Conservation (phyloP, 2,797 vertebrate species). For the Phrynocephalus guinanensis region DNA sequence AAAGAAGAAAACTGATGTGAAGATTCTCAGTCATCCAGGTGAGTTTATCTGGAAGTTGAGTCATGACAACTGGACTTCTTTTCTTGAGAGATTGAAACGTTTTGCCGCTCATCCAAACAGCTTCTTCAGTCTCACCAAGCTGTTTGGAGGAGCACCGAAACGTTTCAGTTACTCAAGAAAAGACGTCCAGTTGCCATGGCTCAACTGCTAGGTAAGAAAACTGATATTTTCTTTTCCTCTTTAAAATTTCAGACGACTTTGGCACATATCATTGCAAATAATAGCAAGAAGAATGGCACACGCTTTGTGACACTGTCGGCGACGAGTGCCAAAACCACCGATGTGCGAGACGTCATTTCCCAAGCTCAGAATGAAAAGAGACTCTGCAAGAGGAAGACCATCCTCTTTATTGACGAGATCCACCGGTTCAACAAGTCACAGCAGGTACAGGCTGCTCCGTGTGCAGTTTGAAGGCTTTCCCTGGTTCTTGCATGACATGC, state of each 20-base stretch:
- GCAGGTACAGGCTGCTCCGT: conserved; percentile 82
- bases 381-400: conserved; percentile 94
- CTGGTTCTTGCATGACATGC: no score
- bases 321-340: conserved; percentile 88
- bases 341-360: conserved; percentile 94
- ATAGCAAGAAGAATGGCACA: conserved; percentile 85
- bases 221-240: background rate
- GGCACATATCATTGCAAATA: conserved; percentile 93
- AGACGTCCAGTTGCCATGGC: no score
- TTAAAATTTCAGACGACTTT: conserved; percentile 89
- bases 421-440: conserved; percentile 98
- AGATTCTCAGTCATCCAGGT: no score
- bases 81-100: no score
- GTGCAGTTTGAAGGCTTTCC: background rate
- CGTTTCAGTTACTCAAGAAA: no score
- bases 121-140: no score
- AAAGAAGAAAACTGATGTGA: no score
- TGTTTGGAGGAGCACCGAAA: no score
- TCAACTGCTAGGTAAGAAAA: no score
- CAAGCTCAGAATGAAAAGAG: conserved; percentile 95
- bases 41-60: no score
- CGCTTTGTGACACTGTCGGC: conserved; percentile 92
- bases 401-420: conserved; percentile 97
- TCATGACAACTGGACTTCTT: no score
- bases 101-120: no score